Evolutionary conservation across 2,113 vertebrate genomes (phyloP).

Genomic region (Drymodes brunneopygia): DNA sequence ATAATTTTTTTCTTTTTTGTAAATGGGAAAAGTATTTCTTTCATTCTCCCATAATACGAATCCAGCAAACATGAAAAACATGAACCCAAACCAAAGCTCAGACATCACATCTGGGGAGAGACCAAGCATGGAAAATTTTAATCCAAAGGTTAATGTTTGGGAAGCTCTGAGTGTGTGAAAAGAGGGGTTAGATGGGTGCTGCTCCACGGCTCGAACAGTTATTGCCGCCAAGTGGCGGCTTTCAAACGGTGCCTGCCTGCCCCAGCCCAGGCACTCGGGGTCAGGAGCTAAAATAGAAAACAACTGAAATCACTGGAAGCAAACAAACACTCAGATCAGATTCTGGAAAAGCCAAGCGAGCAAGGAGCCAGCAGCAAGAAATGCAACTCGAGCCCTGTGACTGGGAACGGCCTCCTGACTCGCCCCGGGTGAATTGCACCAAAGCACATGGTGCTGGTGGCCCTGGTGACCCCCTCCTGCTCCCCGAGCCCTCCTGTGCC

Average conservation of each 20-base stretch:
- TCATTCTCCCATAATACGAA: conserved; percentile 58
- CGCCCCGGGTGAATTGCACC: neutral
- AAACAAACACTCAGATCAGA: conserved; percentile 51
- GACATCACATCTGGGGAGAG: conserved; percentile 63
- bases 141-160: conserved; percentile 61
- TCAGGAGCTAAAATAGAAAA: conserved; percentile 63
- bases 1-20: neutral
- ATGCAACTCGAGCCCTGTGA: neutral
- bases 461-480: neutral
- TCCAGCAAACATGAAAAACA: conserved; percentile 58
- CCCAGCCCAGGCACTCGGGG: conserved; percentile 44
- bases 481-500: neutral
- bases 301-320: conserved; percentile 55
- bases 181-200: conserved; percentile 65
- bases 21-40: conserved; percentile 65
- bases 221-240: conserved; percentile 64
- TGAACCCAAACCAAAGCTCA: conserved; percentile 53
- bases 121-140: conserved; percentile 63
- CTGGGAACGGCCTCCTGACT: conserved; percentile 15
- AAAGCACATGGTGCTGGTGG: neutral
- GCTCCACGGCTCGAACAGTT: conserved; percentile 35
- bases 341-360: conserved; percentile 38
- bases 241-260: conserved; percentile 57
- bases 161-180: conserved; percentile 60
- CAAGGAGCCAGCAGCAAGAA: conserved; percentile 25